Evolutionary conservation across 2,888 invertebrate species (phyloP).

Genomic region (Drosophila putrida): DNA sequence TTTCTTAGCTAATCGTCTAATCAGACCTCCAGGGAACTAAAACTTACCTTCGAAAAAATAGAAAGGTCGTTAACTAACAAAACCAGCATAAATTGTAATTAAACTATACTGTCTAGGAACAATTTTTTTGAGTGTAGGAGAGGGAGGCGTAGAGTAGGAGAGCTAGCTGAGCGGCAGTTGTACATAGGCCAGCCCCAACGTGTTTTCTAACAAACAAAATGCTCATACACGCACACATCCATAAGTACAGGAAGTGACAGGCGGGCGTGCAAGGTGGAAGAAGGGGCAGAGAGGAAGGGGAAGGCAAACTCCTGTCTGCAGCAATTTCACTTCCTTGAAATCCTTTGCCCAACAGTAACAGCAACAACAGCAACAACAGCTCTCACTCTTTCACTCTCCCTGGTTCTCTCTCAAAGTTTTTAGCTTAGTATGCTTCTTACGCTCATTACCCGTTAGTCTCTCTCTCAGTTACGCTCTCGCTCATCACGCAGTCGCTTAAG

Average conservation of each 20-base stretch:
- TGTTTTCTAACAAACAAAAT: conserved; percentile 59
- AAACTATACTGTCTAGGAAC: too few species aligned
- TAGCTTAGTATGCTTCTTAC: conserved; percentile 15
- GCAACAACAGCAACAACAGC: conserved; percentile 23
- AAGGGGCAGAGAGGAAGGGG: background rate
- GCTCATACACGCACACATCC: conserved; percentile 31
- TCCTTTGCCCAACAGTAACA: conserved; percentile 60
- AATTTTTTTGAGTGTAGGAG: background rate
- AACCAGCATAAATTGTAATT: too few species aligned
- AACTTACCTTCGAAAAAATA: too few species aligned
- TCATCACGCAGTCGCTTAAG: conserved; percentile 58
- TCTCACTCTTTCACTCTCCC: conserved; percentile 4
- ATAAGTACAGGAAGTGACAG: conserved; percentile 71
- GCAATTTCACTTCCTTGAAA: conserved; percentile 80
- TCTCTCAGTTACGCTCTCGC: conserved; percentile 15
- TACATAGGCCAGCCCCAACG: conserved; percentile 59
- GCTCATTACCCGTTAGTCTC: conserved; percentile 1
- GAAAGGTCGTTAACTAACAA: too few species aligned
- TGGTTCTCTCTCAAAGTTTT: conserved; percentile 1
- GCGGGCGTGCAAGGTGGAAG: conserved; percentile 17
- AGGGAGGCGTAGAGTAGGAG: background rate
- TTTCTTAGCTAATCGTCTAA: too few species aligned
- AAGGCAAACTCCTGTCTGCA: conserved; percentile 73
- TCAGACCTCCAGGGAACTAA: too few species aligned
- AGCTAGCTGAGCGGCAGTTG: conserved; percentile 5